Conservation (phyloP, 2,888 invertebrate genomes). For the Nasonovia ribisnigri region DNA sequence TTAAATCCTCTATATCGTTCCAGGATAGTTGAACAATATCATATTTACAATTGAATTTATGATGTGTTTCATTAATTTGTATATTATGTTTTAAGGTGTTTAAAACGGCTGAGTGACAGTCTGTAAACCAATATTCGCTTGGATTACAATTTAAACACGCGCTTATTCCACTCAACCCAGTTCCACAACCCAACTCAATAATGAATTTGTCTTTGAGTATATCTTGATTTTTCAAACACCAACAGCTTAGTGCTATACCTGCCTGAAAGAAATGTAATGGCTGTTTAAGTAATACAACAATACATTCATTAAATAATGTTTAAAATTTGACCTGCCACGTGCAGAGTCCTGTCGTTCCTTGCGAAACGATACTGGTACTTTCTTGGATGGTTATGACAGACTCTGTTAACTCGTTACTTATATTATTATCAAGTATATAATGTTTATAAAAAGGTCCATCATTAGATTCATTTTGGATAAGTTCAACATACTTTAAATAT, state of each 20-base stretch:
- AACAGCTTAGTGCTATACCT: conserved; percentile 79
- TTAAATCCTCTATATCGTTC: conserved; percentile 64
- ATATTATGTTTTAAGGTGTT: conserved; percentile 77
- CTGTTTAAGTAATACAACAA: background rate
- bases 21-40: conserved; percentile 66
- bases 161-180: conserved; percentile 80
- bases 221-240: conserved; percentile 75
- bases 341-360: conserved; percentile 84
- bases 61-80: conserved; percentile 72
- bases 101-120: conserved; percentile 79
- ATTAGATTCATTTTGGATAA: conserved; percentile 71
- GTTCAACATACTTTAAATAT: conserved; percentile 75
- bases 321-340: conserved; percentile 79
- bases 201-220: conserved; percentile 74
- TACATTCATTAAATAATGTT: no score
- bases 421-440: conserved; percentile 73
- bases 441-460: conserved; percentile 73
- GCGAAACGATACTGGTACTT: conserved; percentile 79
- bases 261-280: conserved; percentile 73
- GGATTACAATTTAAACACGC: conserved; percentile 74
- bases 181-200: conserved; percentile 81
- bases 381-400: conserved; percentile 75
- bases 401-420: conserved; percentile 66
- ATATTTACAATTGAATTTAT: conserved; percentile 63
- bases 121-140: conserved; percentile 76